A percentile compares a stretch with the other conserved stretches of the same genome.
These are phyloP conservation scores for Sthenelais limicola DNA, from an alignment of 2,888 invertebrate species.

Conservation along the genomic window DNA sequence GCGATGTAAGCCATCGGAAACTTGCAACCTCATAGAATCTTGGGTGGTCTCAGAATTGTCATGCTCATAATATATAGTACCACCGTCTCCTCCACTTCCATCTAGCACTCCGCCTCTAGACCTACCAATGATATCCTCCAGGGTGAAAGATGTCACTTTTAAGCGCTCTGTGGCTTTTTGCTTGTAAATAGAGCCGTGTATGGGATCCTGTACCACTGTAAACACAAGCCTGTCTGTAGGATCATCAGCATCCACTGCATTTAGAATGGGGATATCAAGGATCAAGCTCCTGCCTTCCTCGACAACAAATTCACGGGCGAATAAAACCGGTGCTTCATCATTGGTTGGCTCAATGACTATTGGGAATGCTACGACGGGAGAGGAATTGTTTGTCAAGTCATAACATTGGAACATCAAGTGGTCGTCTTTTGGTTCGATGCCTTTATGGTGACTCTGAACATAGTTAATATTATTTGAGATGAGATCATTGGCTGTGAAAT, in stretches of 20 bases:
- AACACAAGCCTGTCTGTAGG: constrained; percentile 67
- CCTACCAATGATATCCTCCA: constrained; percentile 64
- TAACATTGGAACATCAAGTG: constrained; percentile 66
- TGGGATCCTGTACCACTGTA: constrained; percentile 60
- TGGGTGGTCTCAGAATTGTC: constrained; percentile 70
- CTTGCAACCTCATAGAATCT: constrained; percentile 67
- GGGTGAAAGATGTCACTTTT: constrained; percentile 63
- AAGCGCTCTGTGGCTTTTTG: constrained; percentile 64
- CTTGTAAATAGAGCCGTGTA: constrained; percentile 67
- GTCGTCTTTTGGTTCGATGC: constrained; percentile 68
- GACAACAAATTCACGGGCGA: constrained; percentile 68
- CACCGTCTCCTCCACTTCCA: no score
- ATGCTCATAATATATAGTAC: constrained; percentile 69
- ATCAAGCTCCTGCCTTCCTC: constrained; percentile 70
- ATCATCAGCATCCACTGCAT: constrained; percentile 67
- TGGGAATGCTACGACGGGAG: constrained; percentile 59
- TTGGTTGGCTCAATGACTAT: constrained; percentile 68
- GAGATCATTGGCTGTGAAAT: constrained; percentile 67
- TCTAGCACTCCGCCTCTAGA: no score
- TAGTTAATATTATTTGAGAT: constrained; percentile 64
- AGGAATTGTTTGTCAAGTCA: constrained; percentile 66
- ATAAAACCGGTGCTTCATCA: constrained; percentile 70
- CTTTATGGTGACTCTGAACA: constrained; percentile 71
- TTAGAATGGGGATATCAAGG: constrained; percentile 69
- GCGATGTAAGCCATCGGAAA: constrained; percentile 68